phyloP scores from a whole-genome alignment of 2,113 vertebrate species.

The Chloroceryle aenea region DNA sequence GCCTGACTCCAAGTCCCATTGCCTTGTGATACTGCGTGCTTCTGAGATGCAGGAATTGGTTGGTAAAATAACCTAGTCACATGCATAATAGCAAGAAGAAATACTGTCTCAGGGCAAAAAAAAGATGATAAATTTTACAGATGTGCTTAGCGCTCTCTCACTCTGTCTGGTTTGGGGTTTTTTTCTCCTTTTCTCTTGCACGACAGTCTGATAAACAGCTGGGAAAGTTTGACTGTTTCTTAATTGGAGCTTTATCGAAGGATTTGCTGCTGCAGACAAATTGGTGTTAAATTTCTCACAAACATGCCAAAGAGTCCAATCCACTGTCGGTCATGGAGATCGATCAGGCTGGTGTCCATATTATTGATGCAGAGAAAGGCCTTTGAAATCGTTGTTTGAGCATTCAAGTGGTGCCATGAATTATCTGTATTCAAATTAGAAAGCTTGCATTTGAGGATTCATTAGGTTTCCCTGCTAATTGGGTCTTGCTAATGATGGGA shows the following conservation, averaged over 20 bases:
- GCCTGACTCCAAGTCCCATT: background rate
- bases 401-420: background rate
- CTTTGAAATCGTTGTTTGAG: constrained; percentile 3
- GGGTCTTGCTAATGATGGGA: constrained; percentile 17
- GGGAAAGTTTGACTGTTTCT: constrained; percentile 16
- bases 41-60: background rate
- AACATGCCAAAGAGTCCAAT: background rate
- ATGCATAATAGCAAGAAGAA: constrained; percentile 21
- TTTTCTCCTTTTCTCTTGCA: background rate
- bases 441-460: constrained; percentile 3
- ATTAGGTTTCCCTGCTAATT: constrained; percentile 50
- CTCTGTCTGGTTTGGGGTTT: background rate
- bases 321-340: background rate
- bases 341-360: background rate
- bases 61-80: constrained; percentile 34
- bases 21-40: constrained; percentile 20
- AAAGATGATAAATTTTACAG: constrained; percentile 42
- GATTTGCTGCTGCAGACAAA: background rate
- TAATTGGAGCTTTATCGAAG: background rate
- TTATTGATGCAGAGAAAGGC: background rate
- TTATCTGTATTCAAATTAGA: constrained; percentile 55
- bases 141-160: background rate
- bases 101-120: background rate
- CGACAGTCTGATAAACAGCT: background rate
- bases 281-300: background rate